Percentiles rank a stretch among this genome's conserved stretches.
These are phyloP conservation scores for Ypsolopha scabrella DNA, from an alignment of 2,888 invertebrate genomes.

Conservation along the genomic window DNA sequence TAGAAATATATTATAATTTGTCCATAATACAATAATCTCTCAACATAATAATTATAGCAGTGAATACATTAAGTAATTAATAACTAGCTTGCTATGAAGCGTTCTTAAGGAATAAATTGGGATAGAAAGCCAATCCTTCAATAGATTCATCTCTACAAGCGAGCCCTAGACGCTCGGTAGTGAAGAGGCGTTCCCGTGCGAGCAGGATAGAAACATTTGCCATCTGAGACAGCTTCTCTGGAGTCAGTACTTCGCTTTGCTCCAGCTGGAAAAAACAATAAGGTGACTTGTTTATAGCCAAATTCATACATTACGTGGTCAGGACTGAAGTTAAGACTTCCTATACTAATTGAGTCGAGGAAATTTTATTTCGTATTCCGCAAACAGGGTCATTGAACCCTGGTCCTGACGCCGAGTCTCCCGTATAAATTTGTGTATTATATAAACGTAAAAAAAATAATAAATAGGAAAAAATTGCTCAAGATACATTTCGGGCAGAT, in stretches of 20 bases:
- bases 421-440: too few relatives aligned
- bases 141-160: conserved; percentile 96
- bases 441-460: not conserved
- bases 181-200: conserved; percentile 89
- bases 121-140: conserved; percentile 94
- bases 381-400: too few relatives aligned
- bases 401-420: too few relatives aligned
- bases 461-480: too few relatives aligned
- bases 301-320: too few relatives aligned
- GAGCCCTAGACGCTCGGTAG: conserved; percentile 87
- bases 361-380: too few relatives aligned
- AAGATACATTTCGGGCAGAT: too few relatives aligned
- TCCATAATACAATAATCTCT: not conserved
- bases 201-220: conserved; percentile 89
- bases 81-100: not conserved
- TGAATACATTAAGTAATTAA: not conserved
- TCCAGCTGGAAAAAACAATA: conserved; percentile 65
- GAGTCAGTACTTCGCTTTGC: conserved; percentile 79
- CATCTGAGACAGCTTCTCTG: conserved; percentile 87
- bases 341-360: not conserved
- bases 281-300: not conserved
- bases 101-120: conserved; percentile 82
- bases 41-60: not conserved
- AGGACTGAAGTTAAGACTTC: not conserved
- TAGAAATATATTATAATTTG: not conserved